Conservation (phyloP, 2,797 vertebrate species). For the Sylvia borin region DNA sequence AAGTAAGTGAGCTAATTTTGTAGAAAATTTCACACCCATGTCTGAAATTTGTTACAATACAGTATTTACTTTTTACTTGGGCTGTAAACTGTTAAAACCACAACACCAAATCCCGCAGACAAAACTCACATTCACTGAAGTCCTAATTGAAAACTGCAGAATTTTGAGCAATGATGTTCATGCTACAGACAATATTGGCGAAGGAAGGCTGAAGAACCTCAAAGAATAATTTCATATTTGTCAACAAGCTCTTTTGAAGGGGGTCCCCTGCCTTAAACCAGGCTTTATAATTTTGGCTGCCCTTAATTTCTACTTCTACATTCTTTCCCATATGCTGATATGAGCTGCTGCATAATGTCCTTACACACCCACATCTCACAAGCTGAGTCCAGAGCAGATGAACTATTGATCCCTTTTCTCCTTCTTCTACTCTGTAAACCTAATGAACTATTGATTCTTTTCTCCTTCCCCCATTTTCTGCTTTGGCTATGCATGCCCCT, state of each 20-base stretch:
- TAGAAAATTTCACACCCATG: neutral
- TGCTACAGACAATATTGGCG: neutral
- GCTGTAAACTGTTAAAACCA: constrained; percentile 43
- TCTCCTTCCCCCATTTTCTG: neutral
- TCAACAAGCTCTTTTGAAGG: neutral
- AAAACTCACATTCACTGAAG: constrained; percentile 41
- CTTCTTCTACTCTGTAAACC: neutral
- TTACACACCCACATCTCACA: neutral
- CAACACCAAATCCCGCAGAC: neutral
- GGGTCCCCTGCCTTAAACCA: neutral
- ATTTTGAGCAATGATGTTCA: neutral
- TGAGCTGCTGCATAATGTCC: neutral
- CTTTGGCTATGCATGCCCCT: neutral
- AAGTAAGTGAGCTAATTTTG: constrained; percentile 43
- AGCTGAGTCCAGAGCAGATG: neutral
- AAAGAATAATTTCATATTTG: neutral
- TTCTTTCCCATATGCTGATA: neutral
- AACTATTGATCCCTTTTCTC: constrained; percentile 3
- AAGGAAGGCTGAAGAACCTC: neutral
- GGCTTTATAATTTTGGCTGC: neutral
- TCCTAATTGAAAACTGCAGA: neutral
- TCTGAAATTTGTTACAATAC: neutral
- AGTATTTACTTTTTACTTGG: constrained; percentile 32
- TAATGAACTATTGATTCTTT: constrained; percentile 49
- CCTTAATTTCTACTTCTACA: neutral